A percentile compares a stretch with the other conserved stretches of the same genome.
phyloP scores from a whole-genome alignment of 2,113 vertebrate genomes.

The Chaenocephalus aceratus region DNA sequence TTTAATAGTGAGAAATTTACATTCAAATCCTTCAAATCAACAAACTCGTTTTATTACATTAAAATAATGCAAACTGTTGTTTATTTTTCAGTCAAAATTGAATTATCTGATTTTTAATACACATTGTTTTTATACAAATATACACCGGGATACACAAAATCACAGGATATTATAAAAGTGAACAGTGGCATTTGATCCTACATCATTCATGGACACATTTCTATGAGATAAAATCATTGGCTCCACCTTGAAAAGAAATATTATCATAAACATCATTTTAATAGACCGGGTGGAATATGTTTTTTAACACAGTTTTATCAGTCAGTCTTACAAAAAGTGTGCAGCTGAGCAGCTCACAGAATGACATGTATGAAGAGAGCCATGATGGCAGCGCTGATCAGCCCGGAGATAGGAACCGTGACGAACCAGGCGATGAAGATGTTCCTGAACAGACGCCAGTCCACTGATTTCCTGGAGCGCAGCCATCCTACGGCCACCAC shows the following conservation, averaged over 20 bases:
- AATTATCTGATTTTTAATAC: conserved; percentile 23
- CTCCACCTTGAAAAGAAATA: conserved; percentile 21
- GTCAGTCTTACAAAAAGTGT: conserved; percentile 15
- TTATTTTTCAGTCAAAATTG: conserved; percentile 14
- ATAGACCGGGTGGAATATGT: conserved; percentile 4
- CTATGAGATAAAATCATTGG: conserved; percentile 12
- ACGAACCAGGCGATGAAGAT: conserved; percentile 99
- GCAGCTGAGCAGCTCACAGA: conserved; percentile 49
- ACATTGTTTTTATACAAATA: conserved; percentile 64
- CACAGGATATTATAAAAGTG: conserved; percentile 32
- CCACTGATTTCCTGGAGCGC: conserved; percentile 94
- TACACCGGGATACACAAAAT: conserved; percentile 61
- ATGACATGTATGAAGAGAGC: conserved; percentile 88
- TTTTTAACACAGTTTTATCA: conserved; percentile 21
- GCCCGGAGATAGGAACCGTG: conserved; percentile 93
- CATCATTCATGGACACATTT: conserved; percentile 24
- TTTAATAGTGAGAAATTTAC: conserved; percentile 41
- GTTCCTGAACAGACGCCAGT: conserved; percentile 96
- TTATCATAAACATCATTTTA: conserved; percentile 28
- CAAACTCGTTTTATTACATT: conserved; percentile 21
- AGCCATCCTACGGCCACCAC: conserved; percentile 97
- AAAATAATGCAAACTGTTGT: conserved; percentile 29
- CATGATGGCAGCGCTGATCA: conserved; percentile 96
- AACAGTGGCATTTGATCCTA: conserved; percentile 22
- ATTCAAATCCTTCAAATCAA: conserved; percentile 41